phyloP scores from a whole-genome alignment of 2,888 invertebrate species.

The Saturnia pavonia region DNA sequence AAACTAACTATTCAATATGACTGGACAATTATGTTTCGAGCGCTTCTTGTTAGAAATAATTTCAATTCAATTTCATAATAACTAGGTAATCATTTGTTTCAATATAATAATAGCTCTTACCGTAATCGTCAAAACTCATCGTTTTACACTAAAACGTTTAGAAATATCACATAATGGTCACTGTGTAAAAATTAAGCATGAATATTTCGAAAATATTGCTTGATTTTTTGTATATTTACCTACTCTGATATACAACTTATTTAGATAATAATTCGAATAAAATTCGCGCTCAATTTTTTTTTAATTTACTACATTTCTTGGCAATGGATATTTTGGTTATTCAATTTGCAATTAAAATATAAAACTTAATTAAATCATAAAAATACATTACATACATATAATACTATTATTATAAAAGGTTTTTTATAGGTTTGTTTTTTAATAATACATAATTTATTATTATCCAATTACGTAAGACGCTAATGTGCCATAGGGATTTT shows the following conservation, averaged over 20 bases:
- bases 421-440: too few species aligned
- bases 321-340: background rate
- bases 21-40: too few species aligned
- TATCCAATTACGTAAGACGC: background rate
- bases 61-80: too few species aligned
- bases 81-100: too few species aligned
- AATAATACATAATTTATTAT: background rate
- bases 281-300: conserved; percentile 2
- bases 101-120: conserved; percentile 32
- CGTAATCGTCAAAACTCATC: conserved; percentile 58
- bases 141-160: conserved; percentile 24
- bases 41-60: too few species aligned
- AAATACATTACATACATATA: too few species aligned
- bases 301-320: background rate
- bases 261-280: background rate
- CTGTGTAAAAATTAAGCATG: background rate
- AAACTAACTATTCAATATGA: too few species aligned
- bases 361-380: too few species aligned
- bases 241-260: background rate
- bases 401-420: too few species aligned
- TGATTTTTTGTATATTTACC: background rate
- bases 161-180: background rate
- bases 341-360: too few species aligned
- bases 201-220: background rate
- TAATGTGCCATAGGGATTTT: background rate